Percentiles rank a stretch among this genome's conserved stretches.
These are phyloP conservation scores for Buphagus erythrorhynchus DNA, from an alignment of 2,797 vertebrate genomes.

Conservation along the genomic window DNA sequence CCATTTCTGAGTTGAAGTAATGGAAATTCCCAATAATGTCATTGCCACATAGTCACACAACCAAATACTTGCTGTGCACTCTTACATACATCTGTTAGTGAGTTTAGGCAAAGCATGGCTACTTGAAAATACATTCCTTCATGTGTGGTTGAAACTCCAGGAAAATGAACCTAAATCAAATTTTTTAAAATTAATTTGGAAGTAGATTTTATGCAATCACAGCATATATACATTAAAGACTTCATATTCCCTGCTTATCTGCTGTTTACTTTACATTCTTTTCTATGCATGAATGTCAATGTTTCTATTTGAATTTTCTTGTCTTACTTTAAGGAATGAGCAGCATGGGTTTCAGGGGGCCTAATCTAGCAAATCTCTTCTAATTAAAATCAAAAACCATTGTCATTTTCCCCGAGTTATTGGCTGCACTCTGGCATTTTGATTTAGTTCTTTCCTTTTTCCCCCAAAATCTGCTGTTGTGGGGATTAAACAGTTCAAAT, in stretches of 20 bases:
- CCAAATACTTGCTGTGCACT: not conserved
- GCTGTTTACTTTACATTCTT: not conserved
- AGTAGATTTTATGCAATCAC: not conserved
- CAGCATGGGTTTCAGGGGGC: not conserved
- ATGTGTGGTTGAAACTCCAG: not conserved
- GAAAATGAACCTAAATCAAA: not conserved
- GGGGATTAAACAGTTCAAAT: not conserved
- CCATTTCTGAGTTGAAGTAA: not conserved
- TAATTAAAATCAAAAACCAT: not conserved
- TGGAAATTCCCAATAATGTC: not conserved
- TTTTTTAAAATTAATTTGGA: not conserved
- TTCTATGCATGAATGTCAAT: not conserved
- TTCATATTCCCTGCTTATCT: not conserved
- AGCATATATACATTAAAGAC: not conserved
- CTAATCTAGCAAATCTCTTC: not conserved
- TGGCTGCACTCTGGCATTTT: not conserved
- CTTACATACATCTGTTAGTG: not conserved
- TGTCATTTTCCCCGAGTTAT: not conserved
- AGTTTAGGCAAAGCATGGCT: not conserved
- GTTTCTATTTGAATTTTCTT: not conserved
- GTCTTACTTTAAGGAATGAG: not conserved
- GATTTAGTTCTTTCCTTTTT: not conserved
- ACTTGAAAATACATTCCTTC: not conserved
- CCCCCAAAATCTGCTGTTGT: not conserved
- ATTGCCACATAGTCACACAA: not conserved